A percentile compares a stretch with the other conserved stretches of the same genome.
These are phyloP conservation scores for Myiozetetes cayanensis DNA, from an alignment of 2,113 vertebrate species.

Conservation along the genomic window DNA sequence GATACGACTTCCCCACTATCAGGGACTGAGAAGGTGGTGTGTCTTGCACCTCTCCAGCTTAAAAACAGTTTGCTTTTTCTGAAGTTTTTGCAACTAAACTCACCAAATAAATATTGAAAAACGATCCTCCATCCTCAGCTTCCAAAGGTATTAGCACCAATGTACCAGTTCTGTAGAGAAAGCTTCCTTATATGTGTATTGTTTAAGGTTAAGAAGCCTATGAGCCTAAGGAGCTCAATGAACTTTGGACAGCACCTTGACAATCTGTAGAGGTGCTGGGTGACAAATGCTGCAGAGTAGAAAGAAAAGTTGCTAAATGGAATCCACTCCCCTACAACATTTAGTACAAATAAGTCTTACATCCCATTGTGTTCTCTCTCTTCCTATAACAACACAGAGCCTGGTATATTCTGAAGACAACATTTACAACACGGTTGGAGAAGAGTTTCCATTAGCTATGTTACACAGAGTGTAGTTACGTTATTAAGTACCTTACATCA, in stretches of 20 bases:
- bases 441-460: neutral
- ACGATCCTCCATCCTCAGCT: neutral
- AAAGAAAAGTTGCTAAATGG: neutral
- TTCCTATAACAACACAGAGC: neutral
- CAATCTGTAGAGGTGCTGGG: no score
- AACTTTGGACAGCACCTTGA: neutral
- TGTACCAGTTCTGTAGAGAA: neutral
- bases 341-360: neutral
- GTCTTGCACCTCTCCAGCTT: neutral
- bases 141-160: neutral
- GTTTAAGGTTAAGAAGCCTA: neutral
- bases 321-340: neutral
- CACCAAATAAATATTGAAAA: neutral
- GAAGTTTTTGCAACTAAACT: neutral
- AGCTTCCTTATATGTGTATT: rapidly evolving
- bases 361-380: neutral
- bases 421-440: neutral
- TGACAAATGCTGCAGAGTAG: neutral
- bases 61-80: neutral
- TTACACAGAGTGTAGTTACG: neutral
- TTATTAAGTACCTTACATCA: neutral
- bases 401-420: neutral
- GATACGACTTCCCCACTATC: rapidly evolving
- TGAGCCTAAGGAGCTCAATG: no score
- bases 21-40: neutral